Percentiles rank a stretch among this genome's conserved stretches.
Evolutionary conservation across 1,140 invertebrate species (phyloP).

Genomic region (Drosophila tristis): DNA sequence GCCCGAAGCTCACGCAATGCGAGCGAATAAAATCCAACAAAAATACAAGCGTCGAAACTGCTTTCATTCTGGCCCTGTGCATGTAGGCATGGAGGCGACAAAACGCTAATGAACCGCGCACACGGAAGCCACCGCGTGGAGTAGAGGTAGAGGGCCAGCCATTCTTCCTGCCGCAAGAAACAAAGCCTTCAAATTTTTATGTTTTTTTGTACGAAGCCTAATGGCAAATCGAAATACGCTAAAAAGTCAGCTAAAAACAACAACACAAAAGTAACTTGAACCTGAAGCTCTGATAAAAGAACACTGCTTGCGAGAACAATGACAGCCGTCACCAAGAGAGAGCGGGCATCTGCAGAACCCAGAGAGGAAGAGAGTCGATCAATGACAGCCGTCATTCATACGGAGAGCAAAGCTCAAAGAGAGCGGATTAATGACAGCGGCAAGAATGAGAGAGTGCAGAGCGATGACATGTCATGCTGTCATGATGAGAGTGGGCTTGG

Average conservation of each 20-base stretch:
- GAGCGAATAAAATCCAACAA: constrained; percentile 15
- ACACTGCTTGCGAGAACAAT: too few species aligned
- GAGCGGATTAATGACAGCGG: too few species aligned
- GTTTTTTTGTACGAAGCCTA: constrained; percentile 23
- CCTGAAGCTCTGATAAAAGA: background rate
- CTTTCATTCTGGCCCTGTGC: constrained; percentile 23
- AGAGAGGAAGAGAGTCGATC: too few species aligned
- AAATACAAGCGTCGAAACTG: constrained; percentile 49
- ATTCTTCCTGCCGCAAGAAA: constrained; percentile 10
- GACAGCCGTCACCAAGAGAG: too few species aligned
- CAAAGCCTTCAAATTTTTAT: constrained; percentile 53
- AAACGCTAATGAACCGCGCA: constrained; percentile 73
- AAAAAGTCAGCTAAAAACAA: constrained; percentile 12
- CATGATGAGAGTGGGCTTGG: too few species aligned
- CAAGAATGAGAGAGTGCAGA: too few species aligned
- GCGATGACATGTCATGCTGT: too few species aligned
- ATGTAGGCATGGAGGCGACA: constrained; percentile 54
- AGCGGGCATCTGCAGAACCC: too few species aligned
- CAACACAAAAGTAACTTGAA: constrained; percentile 11
- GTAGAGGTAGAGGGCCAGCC: background rate
- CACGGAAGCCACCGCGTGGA: constrained; percentile 55
- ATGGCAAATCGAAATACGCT: constrained; percentile 65
- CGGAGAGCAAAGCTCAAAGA: too few species aligned
- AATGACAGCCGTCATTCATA: too few species aligned
- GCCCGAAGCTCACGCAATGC: constrained; percentile 46